Conservation (phyloP, 1,140 invertebrate species). For the Leguminivora glycinivorella region DNA sequence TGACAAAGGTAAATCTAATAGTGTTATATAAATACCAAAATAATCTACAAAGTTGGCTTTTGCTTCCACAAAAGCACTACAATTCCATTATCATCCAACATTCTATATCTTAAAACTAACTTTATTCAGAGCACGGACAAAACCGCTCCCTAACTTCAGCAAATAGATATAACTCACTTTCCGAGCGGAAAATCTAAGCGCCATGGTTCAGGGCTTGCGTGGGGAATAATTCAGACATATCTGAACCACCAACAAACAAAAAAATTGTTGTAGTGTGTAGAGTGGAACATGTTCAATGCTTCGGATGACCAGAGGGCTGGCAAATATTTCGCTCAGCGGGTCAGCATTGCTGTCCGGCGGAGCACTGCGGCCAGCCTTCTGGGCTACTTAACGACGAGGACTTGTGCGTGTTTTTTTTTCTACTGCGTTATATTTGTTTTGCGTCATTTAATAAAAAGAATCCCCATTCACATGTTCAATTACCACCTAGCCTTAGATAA, state of each 20-base stretch:
- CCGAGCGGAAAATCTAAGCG: slow-evolving; percentile 28
- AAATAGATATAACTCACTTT: slow-evolving; percentile 33
- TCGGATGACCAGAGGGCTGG: too few relatives aligned
- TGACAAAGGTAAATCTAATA: neutral
- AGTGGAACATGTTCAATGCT: too few relatives aligned
- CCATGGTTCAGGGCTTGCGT: neutral
- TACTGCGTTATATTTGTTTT: too few relatives aligned
- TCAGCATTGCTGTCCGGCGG: too few relatives aligned
- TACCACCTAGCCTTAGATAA: too few relatives aligned
- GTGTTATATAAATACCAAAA: neutral
- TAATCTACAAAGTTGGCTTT: neutral
- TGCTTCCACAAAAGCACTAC: neutral
- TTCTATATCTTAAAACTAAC: slow-evolving; percentile 5
- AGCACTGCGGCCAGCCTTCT: too few relatives aligned
- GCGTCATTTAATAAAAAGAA: too few relatives aligned
- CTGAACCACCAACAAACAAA: neutral
- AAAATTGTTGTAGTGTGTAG: too few relatives aligned
- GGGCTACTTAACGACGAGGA: too few relatives aligned
- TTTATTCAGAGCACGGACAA: slow-evolving; percentile 29
- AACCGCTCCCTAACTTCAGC: slow-evolving; percentile 28
- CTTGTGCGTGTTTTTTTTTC: too few relatives aligned
- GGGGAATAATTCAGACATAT: neutral
- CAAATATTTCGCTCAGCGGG: too few relatives aligned
- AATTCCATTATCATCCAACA: neutral
- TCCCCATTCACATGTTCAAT: too few relatives aligned